A percentile compares a stretch with the other conserved stretches of the same genome.
phyloP scores from a whole-genome alignment of 2,888 invertebrate genomes.

The Auanema freiburgensis region DNA sequence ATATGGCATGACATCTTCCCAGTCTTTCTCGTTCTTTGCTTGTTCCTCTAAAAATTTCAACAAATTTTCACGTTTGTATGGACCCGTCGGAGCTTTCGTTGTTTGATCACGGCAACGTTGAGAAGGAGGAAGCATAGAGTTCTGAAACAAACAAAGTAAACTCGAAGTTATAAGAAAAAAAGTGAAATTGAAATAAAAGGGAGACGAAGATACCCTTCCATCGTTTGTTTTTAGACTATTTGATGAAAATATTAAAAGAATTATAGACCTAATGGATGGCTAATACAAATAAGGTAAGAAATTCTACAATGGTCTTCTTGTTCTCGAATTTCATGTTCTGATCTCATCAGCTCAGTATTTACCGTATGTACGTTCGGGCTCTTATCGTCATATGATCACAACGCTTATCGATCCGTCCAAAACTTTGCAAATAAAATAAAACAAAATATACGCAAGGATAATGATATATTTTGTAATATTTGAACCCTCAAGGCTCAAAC shows the following conservation, averaged over 20 bases:
- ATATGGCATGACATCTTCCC: constrained; percentile 91
- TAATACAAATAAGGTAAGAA: constrained; percentile 1
- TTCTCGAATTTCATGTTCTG: too few species aligned
- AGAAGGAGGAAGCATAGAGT: constrained; percentile 91
- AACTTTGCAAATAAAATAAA: not conserved
- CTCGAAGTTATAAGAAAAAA: not conserved
- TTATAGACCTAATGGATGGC: not conserved
- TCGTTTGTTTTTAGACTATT: not conserved
- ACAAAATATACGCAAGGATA: too few species aligned
- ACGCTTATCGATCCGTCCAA: not conserved
- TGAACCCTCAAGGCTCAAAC: too few species aligned
- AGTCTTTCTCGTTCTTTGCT: constrained; percentile 95
- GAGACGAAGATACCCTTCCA: not conserved
- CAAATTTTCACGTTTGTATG: constrained; percentile 83
- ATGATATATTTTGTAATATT: too few species aligned
- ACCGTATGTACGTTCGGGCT: constrained; percentile 2
- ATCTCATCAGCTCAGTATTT: constrained; percentile 1
- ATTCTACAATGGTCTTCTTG: not conserved
- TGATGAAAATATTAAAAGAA: not conserved
- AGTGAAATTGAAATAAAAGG: not conserved
- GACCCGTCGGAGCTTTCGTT: constrained; percentile 90
- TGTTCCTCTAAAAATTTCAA: constrained; percentile 96
- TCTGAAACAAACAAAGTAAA: constrained; percentile 72
- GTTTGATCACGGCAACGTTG: constrained; percentile 95
- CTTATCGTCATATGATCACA: constrained; percentile 8